Conservation (phyloP, 2,113 vertebrate genomes). For the Erythrolamprus reginae region DNA sequence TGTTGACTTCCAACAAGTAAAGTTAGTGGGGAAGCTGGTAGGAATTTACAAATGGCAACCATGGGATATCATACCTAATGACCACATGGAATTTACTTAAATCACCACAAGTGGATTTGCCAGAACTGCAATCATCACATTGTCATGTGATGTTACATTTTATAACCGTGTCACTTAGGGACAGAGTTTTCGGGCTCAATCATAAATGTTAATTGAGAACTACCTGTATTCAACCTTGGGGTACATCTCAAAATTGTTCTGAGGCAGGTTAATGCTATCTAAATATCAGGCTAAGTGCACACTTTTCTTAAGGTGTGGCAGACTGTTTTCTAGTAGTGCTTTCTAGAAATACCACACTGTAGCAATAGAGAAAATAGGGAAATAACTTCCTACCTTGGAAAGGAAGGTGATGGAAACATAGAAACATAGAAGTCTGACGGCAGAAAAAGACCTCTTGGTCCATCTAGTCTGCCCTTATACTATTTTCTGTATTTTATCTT, state of each 20-base stretch:
- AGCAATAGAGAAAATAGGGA: background rate
- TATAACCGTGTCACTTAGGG: background rate
- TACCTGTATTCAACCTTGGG: background rate
- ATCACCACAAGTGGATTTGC: background rate
- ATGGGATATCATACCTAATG: background rate
- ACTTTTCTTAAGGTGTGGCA: background rate
- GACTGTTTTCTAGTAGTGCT: background rate
- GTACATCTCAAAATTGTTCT: background rate
- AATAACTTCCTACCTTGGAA: background rate
- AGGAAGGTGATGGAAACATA: background rate
- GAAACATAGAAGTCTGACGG: too few species aligned
- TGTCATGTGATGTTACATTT: background rate
- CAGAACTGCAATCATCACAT: background rate
- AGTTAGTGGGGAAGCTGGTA: background rate
- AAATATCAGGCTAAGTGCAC: background rate
- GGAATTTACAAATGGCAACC: background rate
- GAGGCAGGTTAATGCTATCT: background rate
- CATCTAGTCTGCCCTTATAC: too few species aligned
- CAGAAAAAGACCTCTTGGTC: too few species aligned
- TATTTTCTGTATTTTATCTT: too few species aligned
- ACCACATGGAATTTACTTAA: background rate
- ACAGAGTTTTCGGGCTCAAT: background rate
- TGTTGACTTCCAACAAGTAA: background rate
- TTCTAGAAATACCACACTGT: background rate
- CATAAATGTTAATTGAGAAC: background rate